A percentile compares a stretch with the other conserved stretches of the same genome.
phyloP scores from a whole-genome alignment of 2,797 vertebrate species.

The Etheostoma perlongum region DNA sequence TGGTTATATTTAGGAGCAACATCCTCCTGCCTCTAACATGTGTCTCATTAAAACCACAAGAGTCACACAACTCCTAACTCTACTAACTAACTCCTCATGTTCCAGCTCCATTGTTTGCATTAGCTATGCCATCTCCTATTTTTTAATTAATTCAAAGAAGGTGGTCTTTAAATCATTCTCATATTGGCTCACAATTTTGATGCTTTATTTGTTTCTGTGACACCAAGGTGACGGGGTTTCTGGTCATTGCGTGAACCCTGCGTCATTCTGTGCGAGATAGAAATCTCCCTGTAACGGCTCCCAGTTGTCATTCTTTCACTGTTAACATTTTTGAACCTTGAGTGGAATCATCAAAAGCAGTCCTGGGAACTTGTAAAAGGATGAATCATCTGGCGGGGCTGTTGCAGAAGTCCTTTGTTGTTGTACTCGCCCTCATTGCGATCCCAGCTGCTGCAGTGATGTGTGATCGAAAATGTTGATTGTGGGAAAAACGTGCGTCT shows the following conservation, averaged over 20 bases:
- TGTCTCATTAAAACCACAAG: conserved; percentile 52
- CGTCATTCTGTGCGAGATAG: conserved; percentile 36
- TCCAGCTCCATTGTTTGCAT: conserved; percentile 42
- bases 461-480: conserved; percentile 67
- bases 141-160: conserved; percentile 55
- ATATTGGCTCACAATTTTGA: conserved; percentile 25
- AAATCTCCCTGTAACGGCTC: conserved; percentile 36
- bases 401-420: conserved; percentile 62
- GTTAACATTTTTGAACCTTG: conserved; percentile 54
- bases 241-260: conserved; percentile 39
- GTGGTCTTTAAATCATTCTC: conserved; percentile 25
- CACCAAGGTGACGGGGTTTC: conserved; percentile 54
- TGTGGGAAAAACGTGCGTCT: conserved; percentile 42
- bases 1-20: background rate
- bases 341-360: conserved; percentile 69
- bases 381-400: conserved; percentile 67
- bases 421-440: conserved; percentile 58
- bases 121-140: conserved; percentile 19
- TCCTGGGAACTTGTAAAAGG: conserved; percentile 61
- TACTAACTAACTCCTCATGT: conserved; percentile 31
- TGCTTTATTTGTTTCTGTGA: conserved; percentile 63
- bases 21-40: conserved; percentile 23
- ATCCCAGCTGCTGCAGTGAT: conserved; percentile 69
- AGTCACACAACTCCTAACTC: background rate
- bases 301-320: conserved; percentile 37